Conservation (phyloP, 1,140 invertebrate species). For the Goniozus legneri region DNA sequence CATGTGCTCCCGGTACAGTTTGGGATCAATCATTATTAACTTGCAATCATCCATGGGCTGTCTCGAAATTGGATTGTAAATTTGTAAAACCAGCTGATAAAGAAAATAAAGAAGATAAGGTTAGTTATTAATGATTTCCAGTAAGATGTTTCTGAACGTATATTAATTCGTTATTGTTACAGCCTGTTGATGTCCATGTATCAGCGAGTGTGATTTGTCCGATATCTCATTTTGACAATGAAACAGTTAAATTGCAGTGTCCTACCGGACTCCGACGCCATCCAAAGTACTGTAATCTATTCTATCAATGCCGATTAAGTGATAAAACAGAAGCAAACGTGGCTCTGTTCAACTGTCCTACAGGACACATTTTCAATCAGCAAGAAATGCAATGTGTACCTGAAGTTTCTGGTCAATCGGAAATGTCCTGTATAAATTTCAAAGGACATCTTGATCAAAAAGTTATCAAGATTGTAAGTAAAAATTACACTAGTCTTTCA, state of each 20-base stretch:
- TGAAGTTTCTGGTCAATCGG: conserved; percentile 44
- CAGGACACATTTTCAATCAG: conserved; percentile 67
- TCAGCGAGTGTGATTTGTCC: neutral
- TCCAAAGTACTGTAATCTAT: conserved; percentile 73
- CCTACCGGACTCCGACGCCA: conserved; percentile 73
- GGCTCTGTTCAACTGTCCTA: conserved; percentile 65
- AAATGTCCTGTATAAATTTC: conserved; percentile 55
- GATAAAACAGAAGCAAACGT: conserved; percentile 56
- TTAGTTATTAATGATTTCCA: conserved; percentile 1
- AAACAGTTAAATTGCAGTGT: conserved; percentile 65
- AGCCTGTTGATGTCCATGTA: neutral
- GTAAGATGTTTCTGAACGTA: neutral
- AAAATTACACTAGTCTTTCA: conserved; percentile 6
- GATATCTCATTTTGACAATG: conserved; percentile 33
- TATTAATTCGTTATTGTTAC: neutral
- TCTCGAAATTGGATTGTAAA: conserved; percentile 18
- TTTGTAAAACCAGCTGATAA: too few relatives aligned
- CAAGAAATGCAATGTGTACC: conserved; percentile 62
- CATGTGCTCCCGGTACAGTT: conserved; percentile 62
- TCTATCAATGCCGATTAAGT: conserved; percentile 70
- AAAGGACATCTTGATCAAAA: conserved; percentile 44
- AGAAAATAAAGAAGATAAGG: too few relatives aligned
- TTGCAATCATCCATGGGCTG: conserved; percentile 61
- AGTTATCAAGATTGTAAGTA: conserved; percentile 51
- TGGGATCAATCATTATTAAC: conserved; percentile 61